A percentile compares a stretch with the other conserved stretches of the same genome.
phyloP scores from a whole-genome alignment of 2,797 vertebrate species.

The Crenichthys baileyi region DNA sequence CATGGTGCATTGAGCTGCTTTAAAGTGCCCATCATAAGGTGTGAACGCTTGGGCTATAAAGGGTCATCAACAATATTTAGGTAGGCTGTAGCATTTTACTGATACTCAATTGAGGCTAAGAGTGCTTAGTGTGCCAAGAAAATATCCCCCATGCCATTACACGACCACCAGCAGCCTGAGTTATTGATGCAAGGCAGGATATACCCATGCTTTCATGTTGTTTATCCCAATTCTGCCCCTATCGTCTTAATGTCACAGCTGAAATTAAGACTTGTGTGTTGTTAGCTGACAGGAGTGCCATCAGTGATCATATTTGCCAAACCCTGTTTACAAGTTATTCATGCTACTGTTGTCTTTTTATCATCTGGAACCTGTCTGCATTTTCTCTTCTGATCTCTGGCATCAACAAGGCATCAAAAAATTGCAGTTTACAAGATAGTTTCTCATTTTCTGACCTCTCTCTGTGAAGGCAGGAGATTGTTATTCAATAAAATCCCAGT shows the following conservation, averaged over 20 bases:
- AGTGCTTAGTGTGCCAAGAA: too few relatives aligned
- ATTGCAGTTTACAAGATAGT: not conserved
- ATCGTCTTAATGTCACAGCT: not conserved
- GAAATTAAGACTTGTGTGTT: not conserved
- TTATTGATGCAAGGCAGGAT: not conserved
- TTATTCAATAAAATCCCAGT: not conserved
- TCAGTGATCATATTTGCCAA: not conserved
- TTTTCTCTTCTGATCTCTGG: not conserved
- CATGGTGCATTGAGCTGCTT: not conserved
- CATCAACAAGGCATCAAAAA: not conserved
- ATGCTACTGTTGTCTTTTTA: not conserved
- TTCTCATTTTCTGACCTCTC: not conserved
- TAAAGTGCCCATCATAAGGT: not conserved
- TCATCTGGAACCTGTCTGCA: not conserved
- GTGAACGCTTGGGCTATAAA: not conserved
- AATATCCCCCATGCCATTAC: too few relatives aligned
- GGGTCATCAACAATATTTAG: not conserved
- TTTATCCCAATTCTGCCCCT: not conserved
- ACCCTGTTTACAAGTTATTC: not conserved
- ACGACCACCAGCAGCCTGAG: not conserved
- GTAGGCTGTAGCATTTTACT: not conserved
- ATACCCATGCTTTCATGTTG: not conserved
- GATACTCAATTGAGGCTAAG: not conserved
- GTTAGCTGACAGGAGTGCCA: not conserved
- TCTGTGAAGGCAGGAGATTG: not conserved